These are phyloP conservation scores for Chrysomela aeneicollis DNA, from an alignment of 2,888 invertebrate genomes.

Conservation along the genomic window DNA sequence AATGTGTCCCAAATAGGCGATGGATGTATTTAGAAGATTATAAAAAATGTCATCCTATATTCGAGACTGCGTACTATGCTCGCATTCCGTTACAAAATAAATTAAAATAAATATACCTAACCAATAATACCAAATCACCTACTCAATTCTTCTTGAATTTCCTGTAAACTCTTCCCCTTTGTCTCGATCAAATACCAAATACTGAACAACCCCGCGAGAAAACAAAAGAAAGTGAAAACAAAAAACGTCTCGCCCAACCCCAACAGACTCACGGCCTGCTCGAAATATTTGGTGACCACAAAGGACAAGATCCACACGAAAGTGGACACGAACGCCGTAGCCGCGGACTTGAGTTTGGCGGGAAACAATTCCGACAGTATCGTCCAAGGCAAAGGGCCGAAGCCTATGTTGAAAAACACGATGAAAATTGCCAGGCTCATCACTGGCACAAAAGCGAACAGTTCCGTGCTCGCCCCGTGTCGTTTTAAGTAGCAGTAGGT, in stretches of 20 bases:
- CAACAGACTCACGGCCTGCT: conserved; percentile 65
- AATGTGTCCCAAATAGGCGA: no score
- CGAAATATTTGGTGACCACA: conserved; percentile 77
- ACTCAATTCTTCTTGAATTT: conserved; percentile 34
- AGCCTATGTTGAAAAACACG: conserved; percentile 76
- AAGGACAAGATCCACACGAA: conserved; percentile 81
- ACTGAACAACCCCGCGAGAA: conserved; percentile 74
- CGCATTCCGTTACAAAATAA: not conserved
- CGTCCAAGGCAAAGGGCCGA: conserved; percentile 84
- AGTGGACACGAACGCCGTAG: conserved; percentile 78
- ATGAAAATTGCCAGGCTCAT: conserved; percentile 78
- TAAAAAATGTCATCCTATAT: no score
- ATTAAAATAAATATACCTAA: conserved; percentile 7
- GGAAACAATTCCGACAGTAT: conserved; percentile 86
- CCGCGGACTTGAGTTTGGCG: conserved; percentile 78
- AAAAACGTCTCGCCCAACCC: conserved; percentile 76
- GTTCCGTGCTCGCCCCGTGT: conserved; percentile 16
- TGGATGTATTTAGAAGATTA: no score
- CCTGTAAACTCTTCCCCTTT: conserved; percentile 36
- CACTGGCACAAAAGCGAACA: conserved; percentile 71
- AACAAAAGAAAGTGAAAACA: conserved; percentile 72
- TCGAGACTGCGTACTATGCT: no score
- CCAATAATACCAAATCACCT: not conserved
- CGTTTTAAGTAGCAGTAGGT: conserved; percentile 28
- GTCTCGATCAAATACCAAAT: conserved; percentile 59